These are phyloP conservation scores for Limnodromus scolopaceus DNA, from an alignment of 2,797 vertebrate genomes.

Conservation along the genomic window DNA sequence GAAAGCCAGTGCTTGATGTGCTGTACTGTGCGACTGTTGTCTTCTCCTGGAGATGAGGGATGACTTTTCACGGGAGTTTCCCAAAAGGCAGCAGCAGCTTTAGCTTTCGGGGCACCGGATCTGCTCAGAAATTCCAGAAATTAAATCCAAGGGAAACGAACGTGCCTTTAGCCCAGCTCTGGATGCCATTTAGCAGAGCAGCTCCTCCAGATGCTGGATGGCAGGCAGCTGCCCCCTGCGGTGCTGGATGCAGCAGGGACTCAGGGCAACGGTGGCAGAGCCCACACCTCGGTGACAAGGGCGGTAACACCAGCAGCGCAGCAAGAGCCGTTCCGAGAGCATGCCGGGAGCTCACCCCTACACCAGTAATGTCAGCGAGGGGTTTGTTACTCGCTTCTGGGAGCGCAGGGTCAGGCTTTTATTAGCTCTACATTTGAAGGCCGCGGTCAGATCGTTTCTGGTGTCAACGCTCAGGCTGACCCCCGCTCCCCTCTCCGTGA, in stretches of 20 bases:
- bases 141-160: neutral
- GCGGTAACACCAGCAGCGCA: neutral
- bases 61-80: neutral
- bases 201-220: neutral
- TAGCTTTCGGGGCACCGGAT: neutral
- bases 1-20: constrained; percentile 11
- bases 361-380: fast-evolving
- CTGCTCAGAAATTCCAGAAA: neutral
- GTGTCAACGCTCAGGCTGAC: neutral
- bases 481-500: neutral
- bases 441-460: neutral
- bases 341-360: fast-evolving
- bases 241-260: neutral
- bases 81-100: neutral
- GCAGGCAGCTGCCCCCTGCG: neutral
- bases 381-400: neutral
- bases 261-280: neutral
- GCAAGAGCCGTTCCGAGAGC: fast-evolving
- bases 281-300: fast-evolving
- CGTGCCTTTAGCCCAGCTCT: neutral
- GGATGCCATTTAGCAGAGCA: neutral
- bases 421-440: neutral
- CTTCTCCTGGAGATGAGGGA: neutral
- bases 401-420: neutral
- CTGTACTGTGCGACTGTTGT: neutral